Base-by-base conservation (phyloP, 2,888 invertebrate genomes). In the Parapristionchus giblindavisi region DNA sequence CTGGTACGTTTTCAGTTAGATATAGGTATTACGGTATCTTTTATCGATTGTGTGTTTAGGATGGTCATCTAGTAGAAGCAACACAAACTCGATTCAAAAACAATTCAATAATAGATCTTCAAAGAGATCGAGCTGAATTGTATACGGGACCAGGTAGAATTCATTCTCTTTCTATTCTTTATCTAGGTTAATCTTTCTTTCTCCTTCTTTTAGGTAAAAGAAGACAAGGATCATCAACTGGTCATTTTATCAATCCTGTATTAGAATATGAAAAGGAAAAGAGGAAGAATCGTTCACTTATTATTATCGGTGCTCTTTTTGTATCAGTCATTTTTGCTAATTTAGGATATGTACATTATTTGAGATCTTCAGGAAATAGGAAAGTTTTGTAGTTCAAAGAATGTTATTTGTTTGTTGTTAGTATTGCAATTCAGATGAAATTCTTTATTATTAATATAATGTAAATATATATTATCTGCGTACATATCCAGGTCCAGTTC, bases 401-500 rank as follows among this genome's bases (percentile, higher is more conserved):
- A 27, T n/a, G n/a, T n/a, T n/a, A n/a, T n/a, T n/a, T n/a, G n/a
- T n/a, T 63, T 40, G 63, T 60, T 60, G 38, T 40, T 14, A 24
- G 54, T 54, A 54, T 14, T 24, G 14, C 54, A 17, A 8, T 63
- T 24, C 29, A 40, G 38, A 27, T 63, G 43, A 27, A 38, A 11
- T 14, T 63, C 40, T 63, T 63, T 40, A 24, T 63, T 63, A 40
- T 40, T 63, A 40, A 63, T 24, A 63, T 63, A n/a, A n/a, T n/a
- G n/a, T n/a, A 40, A 63, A 63, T 63, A n/a, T 40, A 38, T 63
- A n/a, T 63, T 63, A 63, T 63, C 24, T 40, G 38, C 24, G 38
- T 43, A 40, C 65, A 75, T 86, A 86, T 76, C 85, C 85, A 51
- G 85, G 85, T 60, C 84, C 84, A 38, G 85, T 85, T 51, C 86